Evolutionary conservation across 1,140 invertebrate species (phyloP), one percentile per base, ranked within the genome.

Genomic region (Caenorhabditis remanei): DNA sequence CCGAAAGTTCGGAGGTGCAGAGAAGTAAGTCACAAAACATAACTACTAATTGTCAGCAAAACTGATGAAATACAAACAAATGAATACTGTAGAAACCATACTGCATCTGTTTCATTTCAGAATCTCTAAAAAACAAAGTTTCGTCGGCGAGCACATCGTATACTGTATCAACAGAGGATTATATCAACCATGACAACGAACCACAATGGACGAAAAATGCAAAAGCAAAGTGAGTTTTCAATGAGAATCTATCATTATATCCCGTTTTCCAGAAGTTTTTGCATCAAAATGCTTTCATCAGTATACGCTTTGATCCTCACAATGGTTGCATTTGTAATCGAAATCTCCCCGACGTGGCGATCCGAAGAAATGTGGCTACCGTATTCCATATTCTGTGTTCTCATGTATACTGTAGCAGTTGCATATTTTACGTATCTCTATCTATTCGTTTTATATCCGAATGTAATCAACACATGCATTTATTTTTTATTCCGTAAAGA

Each of bases 291-390:
- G 41, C 43, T 92, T 9, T 90, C 92, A 9, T 87, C 83, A 14
- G 48, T 92, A 5, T 92, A 92, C 86, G 91, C 90, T 19, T 65
- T 92, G 0, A 90, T 92, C 58, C 87, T 92, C 50, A 92, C 91
- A 46, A 91, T 92, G 8, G 91, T 92, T 71, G 89, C 91, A 41
- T 83, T 92, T 40, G 88, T 92, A 40, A 79, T 92, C 14, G 91
- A 92, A 50, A 61, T 92, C 16, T 92, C 91, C 3, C 91, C 92
- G 43, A 91, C 91, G 58, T 92, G 92, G 87, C 91, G 88, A 14
- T 53, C 89, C 8, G 88, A 91, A 43, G 41, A 71, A 4, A 71
- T 71, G 65, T 71, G 65, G 65, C 65, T 71, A 16, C 13, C 40
- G 40, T 71, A 71, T 19, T 43, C 65, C 1, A 71, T 71, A 71